phyloP scores from a whole-genome alignment of 2,797 vertebrate genomes.

The Phataginus tricuspis region DNA sequence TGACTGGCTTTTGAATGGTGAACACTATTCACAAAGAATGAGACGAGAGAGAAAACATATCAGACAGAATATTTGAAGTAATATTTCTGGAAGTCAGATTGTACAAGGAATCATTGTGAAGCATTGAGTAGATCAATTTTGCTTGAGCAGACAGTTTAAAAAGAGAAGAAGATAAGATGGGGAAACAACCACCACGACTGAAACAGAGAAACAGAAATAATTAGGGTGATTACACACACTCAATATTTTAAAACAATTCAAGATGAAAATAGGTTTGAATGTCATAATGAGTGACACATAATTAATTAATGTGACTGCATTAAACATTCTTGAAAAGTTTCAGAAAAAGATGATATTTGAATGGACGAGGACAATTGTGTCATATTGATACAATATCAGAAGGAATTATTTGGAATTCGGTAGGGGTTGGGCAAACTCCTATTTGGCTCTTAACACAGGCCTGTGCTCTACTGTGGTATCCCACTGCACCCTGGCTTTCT shows the following conservation, averaged over 20 bases:
- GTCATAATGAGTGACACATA: background rate
- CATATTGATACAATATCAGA: background rate
- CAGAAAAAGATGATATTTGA: background rate
- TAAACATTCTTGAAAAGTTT: background rate
- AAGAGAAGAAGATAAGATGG: background rate
- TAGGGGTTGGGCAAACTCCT: background rate
- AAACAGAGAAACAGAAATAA: background rate
- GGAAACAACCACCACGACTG: background rate
- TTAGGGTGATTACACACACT: background rate
- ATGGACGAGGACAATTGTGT: background rate
- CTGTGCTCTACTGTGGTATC: accelerated
- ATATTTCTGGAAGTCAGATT: slow-evolving; percentile 9
- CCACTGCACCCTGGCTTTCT: background rate
- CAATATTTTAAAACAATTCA: slow-evolving; percentile 8
- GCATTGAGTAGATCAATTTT: background rate
- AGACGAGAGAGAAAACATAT: background rate
- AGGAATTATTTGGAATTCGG: background rate
- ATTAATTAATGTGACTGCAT: background rate
- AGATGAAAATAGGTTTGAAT: background rate
- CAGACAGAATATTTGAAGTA: slow-evolving; percentile 10
- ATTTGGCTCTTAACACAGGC: background rate
- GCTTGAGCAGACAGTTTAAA: background rate
- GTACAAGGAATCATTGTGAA: background rate
- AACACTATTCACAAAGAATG: background rate
- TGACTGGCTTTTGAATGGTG: background rate